These are phyloP conservation scores for Lymantria dispar DNA, from an alignment of 2,888 invertebrate species.

Conservation along the genomic window DNA sequence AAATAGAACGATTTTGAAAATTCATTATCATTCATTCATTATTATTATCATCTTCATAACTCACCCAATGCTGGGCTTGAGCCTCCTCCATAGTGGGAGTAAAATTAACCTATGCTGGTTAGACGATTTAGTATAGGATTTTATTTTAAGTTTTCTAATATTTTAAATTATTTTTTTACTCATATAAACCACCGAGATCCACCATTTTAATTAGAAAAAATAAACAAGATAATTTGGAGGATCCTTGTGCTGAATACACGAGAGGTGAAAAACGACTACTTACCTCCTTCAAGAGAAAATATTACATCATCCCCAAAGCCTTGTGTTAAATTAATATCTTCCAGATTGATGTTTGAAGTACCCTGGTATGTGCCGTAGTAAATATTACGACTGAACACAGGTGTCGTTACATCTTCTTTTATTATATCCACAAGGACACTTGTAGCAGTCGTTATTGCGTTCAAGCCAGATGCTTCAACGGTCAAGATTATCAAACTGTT, in stretches of 20 bases:
- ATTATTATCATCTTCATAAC: too few species aligned
- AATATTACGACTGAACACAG: slow-evolving; percentile 52
- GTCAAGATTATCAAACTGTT: slow-evolving; percentile 53
- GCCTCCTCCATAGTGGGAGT: too few species aligned
- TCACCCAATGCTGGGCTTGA: too few species aligned
- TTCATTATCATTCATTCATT: too few species aligned
- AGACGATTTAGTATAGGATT: too few species aligned
- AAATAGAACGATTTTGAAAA: too few species aligned
- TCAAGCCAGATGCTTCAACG: slow-evolving; percentile 50
- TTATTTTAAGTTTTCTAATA: too few species aligned
- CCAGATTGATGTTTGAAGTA: slow-evolving; percentile 35
- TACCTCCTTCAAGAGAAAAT: slow-evolving; percentile 60
- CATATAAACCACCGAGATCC: too few species aligned
- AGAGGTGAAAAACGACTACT: slow-evolving; percentile 5
- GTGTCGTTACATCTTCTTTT: slow-evolving; percentile 55
- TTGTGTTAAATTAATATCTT: slow-evolving; percentile 47
- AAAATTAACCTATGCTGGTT: too few species aligned
- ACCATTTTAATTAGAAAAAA: neutral
- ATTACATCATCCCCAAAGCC: slow-evolving; percentile 51
- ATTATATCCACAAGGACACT: slow-evolving; percentile 58
- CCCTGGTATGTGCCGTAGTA: slow-evolving; percentile 46
- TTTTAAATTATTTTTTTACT: too few species aligned
- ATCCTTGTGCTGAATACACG: too few species aligned
- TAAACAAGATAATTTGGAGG: neutral
- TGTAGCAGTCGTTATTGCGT: slow-evolving; percentile 48